Percentiles rank a stretch among this genome's conserved stretches.
phyloP scores from a whole-genome alignment of 2,888 invertebrate species.

The Drosophila affinis region DNA sequence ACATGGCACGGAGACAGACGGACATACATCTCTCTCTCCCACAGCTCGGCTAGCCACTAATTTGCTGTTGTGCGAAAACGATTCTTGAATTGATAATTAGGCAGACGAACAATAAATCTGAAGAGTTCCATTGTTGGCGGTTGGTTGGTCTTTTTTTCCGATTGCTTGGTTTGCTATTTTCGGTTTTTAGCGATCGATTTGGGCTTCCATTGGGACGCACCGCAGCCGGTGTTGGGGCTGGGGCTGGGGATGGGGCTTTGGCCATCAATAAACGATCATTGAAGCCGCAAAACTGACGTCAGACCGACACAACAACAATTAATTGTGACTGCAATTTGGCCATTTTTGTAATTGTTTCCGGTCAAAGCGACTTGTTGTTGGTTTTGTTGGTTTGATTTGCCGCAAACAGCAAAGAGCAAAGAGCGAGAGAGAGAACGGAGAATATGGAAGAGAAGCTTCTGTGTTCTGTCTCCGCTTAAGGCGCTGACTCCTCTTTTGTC shows the following conservation, averaged over 20 bases:
- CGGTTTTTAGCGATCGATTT: constrained; percentile 51
- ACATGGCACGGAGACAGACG: constrained; percentile 4
- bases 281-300: constrained; percentile 36
- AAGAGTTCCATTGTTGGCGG: constrained; percentile 26
- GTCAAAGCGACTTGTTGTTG: constrained; percentile 29
- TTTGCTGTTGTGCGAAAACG: constrained; percentile 55
- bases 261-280: constrained; percentile 34
- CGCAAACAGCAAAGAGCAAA: constrained; percentile 4
- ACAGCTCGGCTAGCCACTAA: constrained; percentile 4
- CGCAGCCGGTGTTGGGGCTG: background rate
- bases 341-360: constrained; percentile 74
- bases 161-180: constrained; percentile 34
- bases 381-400: constrained; percentile 21
- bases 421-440: background rate
- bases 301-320: constrained; percentile 55
- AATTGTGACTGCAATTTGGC: constrained; percentile 68
- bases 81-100: constrained; percentile 72
- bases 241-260: constrained; percentile 2
- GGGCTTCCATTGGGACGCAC: constrained; percentile 7
- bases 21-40: constrained; percentile 8
- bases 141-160: constrained; percentile 9
- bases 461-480: constrained; percentile 8
- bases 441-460: constrained; percentile 22
- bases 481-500: constrained; percentile 29
- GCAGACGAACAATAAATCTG: constrained; percentile 41